phyloP scores from a whole-genome alignment of 2,113 vertebrate genomes.

The Indri indri region DNA sequence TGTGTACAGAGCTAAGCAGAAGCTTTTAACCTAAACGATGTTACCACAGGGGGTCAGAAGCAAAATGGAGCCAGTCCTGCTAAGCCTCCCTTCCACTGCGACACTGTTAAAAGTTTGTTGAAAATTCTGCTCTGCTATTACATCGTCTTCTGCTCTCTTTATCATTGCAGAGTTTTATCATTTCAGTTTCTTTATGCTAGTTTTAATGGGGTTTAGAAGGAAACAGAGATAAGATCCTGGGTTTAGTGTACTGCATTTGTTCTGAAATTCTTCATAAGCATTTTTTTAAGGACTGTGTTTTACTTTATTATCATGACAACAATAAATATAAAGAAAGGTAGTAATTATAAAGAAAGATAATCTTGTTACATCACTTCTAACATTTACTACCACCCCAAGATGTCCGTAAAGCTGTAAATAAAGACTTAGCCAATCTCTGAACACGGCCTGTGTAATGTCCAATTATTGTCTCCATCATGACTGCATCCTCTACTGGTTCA shows the following conservation, averaged over 20 bases:
- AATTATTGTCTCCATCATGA: not conserved
- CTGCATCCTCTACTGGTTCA: not conserved
- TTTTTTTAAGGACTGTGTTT: not conserved
- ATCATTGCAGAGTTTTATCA: not conserved
- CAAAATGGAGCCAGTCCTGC: too few relatives aligned
- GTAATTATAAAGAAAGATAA: not conserved
- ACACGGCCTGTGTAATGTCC: accelerated
- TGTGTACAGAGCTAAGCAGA: too few relatives aligned
- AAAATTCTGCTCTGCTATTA: not conserved
- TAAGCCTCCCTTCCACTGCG: too few relatives aligned
- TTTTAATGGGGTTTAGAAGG: not conserved
- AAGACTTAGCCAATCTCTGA: not conserved
- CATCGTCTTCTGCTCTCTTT: not conserved
- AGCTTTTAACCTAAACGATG: too few relatives aligned
- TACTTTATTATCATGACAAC: not conserved
- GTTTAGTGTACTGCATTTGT: not conserved
- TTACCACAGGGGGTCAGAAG: too few relatives aligned
- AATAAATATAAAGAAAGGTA: not conserved
- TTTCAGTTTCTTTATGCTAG: not conserved
- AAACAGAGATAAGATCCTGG: not conserved
- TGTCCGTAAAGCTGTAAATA: not conserved
- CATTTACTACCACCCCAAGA: not conserved
- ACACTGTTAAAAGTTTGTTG: not conserved
- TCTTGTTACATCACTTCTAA: not conserved
- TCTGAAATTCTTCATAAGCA: not conserved